Conservation (phyloP, 2,113 vertebrate genomes). For the human region GRCh38 chr17:73472001-73472500, state of each 20-base stretch:
- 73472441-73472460: background rate
- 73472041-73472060: background rate
- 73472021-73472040: background rate
- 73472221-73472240: background rate
- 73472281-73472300: background rate
- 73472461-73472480: background rate
- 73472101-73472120: slow-evolving; percentile 96
- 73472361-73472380: background rate
- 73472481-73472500: background rate
- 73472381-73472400: background rate
- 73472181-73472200: slow-evolving; percentile 95
- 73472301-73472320: background rate
- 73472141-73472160: slow-evolving; percentile 96
- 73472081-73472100: fast-evolving
- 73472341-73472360: background rate
- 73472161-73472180: slow-evolving; percentile 97
- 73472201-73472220: slow-evolving; percentile 97
- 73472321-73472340: background rate
- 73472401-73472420: background rate
- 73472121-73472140: slow-evolving; percentile 96
- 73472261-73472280: background rate
- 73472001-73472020: fast-evolving
- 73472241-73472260: slow-evolving; percentile 48
- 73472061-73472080: background rate
- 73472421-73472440: background rate